Conservation (phyloP, 2,113 vertebrate genomes). For the Pseudonaja textilis region DNA sequence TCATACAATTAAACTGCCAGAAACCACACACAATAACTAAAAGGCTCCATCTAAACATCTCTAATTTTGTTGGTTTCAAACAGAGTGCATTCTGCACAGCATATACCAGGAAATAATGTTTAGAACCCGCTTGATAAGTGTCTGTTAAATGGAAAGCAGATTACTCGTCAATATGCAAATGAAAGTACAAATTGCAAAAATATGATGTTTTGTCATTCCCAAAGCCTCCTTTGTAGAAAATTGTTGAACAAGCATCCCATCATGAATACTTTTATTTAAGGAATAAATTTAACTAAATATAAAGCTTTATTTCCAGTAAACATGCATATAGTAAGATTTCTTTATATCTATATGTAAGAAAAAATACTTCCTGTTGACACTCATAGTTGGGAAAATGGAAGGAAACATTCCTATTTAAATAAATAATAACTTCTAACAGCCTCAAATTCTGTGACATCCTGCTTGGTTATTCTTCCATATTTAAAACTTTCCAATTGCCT, state of each 20-base stretch:
- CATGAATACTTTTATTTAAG: not conserved
- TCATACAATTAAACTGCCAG: slow-evolving; percentile 67
- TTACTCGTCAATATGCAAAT: slow-evolving; percentile 57
- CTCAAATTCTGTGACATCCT: not conserved
- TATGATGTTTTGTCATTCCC: slow-evolving; percentile 6
- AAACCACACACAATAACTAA: slow-evolving; percentile 31
- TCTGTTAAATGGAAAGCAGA: slow-evolving; percentile 52
- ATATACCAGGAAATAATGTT: slow-evolving; percentile 63
- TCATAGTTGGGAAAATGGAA: not conserved
- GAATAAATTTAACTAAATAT: not conserved
- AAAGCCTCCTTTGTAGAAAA: slow-evolving; percentile 31
- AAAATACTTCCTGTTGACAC: not conserved
- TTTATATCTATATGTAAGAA: not conserved
- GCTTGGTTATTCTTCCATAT: not conserved
- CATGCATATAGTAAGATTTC: not conserved
- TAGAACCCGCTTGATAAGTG: slow-evolving; percentile 55
- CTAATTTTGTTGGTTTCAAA: slow-evolving; percentile 53
- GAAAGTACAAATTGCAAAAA: slow-evolving; percentile 37
- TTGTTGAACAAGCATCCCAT: not conserved
- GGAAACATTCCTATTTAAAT: not conserved
- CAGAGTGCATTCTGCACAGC: slow-evolving; percentile 53
- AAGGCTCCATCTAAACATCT: not conserved
- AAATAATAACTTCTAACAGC: not conserved
- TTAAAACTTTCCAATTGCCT: not conserved
- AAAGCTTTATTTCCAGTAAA: not conserved